These are phyloP conservation scores for Pterobdella sp. DNA, from an alignment of 2,888 invertebrate species.

Conservation along the genomic window DNA sequence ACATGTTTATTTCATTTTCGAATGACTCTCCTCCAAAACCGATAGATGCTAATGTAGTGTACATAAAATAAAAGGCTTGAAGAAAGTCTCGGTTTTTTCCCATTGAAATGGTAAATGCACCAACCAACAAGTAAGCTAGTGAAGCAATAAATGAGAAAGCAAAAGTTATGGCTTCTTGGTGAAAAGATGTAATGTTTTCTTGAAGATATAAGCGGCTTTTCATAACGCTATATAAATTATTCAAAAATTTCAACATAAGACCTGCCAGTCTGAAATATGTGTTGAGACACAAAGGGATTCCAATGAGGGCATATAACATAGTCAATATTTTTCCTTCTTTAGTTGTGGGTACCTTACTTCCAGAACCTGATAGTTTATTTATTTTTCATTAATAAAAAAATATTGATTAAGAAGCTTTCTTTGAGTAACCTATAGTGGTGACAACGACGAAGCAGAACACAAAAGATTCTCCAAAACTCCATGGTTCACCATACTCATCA, in stretches of 20 bases:
- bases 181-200: neutral
- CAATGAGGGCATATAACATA: conserved; percentile 14
- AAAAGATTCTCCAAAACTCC: conserved; percentile 9
- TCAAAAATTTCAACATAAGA: neutral
- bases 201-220: neutral
- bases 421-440: conserved; percentile 5
- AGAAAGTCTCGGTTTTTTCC: neutral
- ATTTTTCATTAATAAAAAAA: neutral
- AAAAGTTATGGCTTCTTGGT: conserved; percentile 7
- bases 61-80: conserved; percentile 15
- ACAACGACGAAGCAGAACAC: conserved; percentile 15
- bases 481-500: neutral
- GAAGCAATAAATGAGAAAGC: conserved; percentile 8
- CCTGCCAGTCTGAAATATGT: conserved; percentile 20
- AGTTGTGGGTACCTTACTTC: conserved; percentile 5
- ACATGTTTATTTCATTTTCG: neutral
- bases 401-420: neutral
- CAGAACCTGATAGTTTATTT: neutral
- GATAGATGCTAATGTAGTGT: conserved; percentile 13
- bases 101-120: neutral
- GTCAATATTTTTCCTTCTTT: conserved; percentile 9
- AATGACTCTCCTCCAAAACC: neutral
- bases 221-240: neutral
- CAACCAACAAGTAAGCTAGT: conserved; percentile 5
- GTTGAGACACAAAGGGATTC: conserved; percentile 13